Percentiles rank a stretch among this genome's conserved stretches.
Conservation (phyloP, 2,888 invertebrate genomes). For the Scaptomyza polygonia region DNA sequence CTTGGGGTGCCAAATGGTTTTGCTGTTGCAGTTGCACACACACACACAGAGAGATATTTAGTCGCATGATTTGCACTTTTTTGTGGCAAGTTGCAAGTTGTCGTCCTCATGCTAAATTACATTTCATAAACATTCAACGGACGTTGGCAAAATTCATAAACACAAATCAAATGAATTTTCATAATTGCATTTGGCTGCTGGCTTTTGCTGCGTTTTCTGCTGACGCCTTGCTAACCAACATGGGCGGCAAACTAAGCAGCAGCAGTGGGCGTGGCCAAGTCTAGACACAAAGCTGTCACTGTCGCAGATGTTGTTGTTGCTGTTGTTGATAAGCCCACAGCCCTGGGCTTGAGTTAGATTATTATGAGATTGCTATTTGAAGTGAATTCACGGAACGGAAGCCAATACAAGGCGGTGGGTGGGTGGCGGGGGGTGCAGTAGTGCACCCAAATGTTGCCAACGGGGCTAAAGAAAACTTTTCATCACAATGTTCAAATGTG, state of each 20-base stretch:
- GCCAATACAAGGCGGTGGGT: no score
- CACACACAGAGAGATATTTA: slow-evolving; percentile 61
- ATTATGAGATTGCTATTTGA: slow-evolving; percentile 30
- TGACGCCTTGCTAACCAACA: slow-evolving; percentile 32
- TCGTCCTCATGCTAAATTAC: slow-evolving; percentile 53
- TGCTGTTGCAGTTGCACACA: slow-evolving; percentile 13
- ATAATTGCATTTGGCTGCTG: slow-evolving; percentile 66
- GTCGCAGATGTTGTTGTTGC: slow-evolving; percentile 15
- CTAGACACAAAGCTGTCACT: slow-evolving; percentile 55
- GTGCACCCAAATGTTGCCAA: no score
- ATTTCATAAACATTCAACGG: slow-evolving; percentile 58
- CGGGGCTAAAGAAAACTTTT: no score
- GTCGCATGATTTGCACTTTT: slow-evolving; percentile 68
- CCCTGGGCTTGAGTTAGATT: neutral
- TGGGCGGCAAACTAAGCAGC: slow-evolving; percentile 38
- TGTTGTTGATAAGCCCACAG: neutral
- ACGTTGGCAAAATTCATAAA: slow-evolving; percentile 69
- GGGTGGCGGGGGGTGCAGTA: no score
- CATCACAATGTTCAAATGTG: no score
- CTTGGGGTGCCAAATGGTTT: slow-evolving; percentile 50
- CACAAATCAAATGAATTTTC: slow-evolving; percentile 75
- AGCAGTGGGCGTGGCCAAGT: slow-evolving; percentile 50
- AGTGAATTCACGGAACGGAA: no score
- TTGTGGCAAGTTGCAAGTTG: slow-evolving; percentile 31
- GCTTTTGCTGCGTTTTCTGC: slow-evolving; percentile 52